These are phyloP conservation scores for Grallaria varia DNA, from an alignment of 2,113 vertebrate genomes.

Conservation along the genomic window DNA sequence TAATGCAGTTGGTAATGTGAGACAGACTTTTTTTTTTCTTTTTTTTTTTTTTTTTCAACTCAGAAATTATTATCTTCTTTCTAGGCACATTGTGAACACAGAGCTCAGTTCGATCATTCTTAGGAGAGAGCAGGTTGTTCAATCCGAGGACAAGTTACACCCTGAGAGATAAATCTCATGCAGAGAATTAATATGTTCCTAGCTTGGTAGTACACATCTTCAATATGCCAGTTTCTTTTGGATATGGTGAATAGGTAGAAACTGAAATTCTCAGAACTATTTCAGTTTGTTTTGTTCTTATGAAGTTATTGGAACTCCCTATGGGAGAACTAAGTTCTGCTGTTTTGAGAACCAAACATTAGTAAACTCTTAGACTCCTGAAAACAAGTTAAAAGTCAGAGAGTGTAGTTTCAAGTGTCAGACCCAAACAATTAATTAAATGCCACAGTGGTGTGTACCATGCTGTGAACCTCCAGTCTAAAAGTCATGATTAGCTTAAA, in stretches of 20 bases:
- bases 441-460: not conserved
- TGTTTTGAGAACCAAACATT: not conserved
- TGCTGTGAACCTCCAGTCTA: not conserved
- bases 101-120: not conserved
- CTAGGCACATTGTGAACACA: not conserved
- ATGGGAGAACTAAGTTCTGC: not conserved
- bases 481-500: not conserved
- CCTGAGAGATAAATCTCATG: not conserved
- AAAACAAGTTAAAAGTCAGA: not conserved
- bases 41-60: not conserved
- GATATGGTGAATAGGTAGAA: not conserved
- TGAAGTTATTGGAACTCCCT: not conserved
- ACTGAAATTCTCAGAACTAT: not conserved
- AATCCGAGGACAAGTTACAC: not conserved
- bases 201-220: not conserved
- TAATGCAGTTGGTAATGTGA: not conserved
- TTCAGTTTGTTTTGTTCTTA: not conserved
- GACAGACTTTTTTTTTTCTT: not conserved
- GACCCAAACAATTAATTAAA: not conserved
- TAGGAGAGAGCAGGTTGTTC: not conserved
- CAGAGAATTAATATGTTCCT: not conserved
- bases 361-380: not conserved
- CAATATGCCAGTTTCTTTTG: not conserved
- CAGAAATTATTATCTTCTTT: not conserved
- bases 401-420: not conserved